phyloP scores from a whole-genome alignment of 1,140 invertebrate species.

The Rhizoglyphus robini region DNA sequence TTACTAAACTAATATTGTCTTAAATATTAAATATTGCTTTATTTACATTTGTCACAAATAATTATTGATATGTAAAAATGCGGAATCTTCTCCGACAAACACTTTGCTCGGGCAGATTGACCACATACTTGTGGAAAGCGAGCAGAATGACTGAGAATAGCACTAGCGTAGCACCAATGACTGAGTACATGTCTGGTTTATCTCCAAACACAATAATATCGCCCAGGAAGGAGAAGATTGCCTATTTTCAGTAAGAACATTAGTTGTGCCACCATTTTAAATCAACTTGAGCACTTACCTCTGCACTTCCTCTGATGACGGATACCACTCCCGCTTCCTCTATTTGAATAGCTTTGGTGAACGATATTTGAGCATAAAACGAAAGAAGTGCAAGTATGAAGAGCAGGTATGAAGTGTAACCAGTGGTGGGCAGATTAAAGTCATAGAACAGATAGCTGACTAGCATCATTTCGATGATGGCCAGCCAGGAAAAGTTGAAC shows the following conservation, averaged over 20 bases:
- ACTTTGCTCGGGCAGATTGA: constrained; percentile 36
- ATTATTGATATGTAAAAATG: background rate
- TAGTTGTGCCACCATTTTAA: too few species aligned
- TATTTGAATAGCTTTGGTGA: constrained; percentile 27
- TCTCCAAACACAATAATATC: constrained; percentile 45
- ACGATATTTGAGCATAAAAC: constrained; percentile 27
- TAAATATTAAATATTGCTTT: too few species aligned
- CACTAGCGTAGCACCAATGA: constrained; percentile 64
- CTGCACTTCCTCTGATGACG: constrained; percentile 35
- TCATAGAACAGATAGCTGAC: constrained; percentile 46
- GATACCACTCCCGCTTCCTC: constrained; percentile 30
- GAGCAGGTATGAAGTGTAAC: constrained; percentile 48
- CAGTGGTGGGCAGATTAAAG: constrained; percentile 60
- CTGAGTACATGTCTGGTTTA: constrained; percentile 39
- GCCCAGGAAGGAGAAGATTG: constrained; percentile 81
- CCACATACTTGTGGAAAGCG: constrained; percentile 64
- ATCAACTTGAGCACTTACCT: constrained; percentile 33
- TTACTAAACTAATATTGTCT: too few species aligned
- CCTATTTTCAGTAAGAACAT: too few species aligned
- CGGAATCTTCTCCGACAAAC: background rate
- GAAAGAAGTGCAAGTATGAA: constrained; percentile 46
- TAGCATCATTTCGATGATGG: constrained; percentile 60
- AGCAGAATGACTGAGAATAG: constrained; percentile 65
- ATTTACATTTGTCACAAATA: too few species aligned
- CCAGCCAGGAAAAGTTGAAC: constrained; percentile 67